Conservation (phyloP, 2,113 vertebrate genomes). For the Phalacrocorax aristotelis region DNA sequence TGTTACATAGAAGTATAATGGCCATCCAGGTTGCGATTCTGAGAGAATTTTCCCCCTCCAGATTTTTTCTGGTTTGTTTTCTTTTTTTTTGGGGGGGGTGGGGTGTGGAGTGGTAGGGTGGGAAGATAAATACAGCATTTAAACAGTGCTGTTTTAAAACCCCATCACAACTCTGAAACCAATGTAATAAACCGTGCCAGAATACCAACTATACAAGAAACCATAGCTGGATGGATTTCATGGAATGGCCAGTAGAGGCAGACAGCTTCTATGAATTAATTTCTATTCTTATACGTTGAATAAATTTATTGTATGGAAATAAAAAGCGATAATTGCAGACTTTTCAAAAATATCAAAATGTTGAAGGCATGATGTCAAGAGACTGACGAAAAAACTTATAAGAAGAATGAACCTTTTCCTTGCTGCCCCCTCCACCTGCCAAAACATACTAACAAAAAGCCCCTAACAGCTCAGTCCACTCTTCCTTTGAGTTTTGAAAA, state of each 20-base stretch:
- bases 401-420: neutral
- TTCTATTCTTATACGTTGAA: neutral
- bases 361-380: neutral
- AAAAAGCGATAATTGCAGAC: neutral
- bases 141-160: neutral
- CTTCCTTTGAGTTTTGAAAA: neutral
- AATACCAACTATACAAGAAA: neutral
- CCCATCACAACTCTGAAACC: neutral
- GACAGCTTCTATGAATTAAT: neutral
- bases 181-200: neutral
- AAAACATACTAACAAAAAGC: neutral
- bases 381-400: neutral
- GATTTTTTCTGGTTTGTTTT: neutral
- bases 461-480: neutral
- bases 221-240: neutral
- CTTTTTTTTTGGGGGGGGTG: neutral
- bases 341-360: neutral
- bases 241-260: neutral
- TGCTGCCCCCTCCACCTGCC: neutral
- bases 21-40: neutral
- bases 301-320: neutral
- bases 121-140: neutral
- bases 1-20: neutral
- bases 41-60: neutral
- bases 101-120: accelerated